Conservation (phyloP, 2,113 vertebrate genomes). For the Arvicanthis niloticus region DNA sequence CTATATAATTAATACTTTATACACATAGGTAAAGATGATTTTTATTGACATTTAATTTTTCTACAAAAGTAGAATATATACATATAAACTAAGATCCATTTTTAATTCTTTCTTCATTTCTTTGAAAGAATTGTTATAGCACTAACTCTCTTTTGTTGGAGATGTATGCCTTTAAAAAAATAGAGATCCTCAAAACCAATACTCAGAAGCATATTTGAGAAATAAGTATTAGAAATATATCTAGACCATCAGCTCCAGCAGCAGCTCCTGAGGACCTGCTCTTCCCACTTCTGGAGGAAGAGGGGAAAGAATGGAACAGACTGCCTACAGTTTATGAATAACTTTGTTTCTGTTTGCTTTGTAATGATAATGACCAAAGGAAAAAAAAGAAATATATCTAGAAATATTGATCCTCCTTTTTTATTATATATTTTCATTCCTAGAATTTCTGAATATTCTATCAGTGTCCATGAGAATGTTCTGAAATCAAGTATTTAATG, state of each 20-base stretch:
- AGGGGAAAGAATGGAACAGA: conserved; percentile 75
- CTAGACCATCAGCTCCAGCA: conserved; percentile 63
- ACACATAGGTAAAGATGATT: not conserved
- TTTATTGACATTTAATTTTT: conserved; percentile 15
- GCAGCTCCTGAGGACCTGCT: conserved; percentile 80
- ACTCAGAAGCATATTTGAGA: not conserved
- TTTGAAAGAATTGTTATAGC: conserved; percentile 9
- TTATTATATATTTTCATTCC: not conserved
- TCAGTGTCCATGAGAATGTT: not conserved
- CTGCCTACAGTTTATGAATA: conserved; percentile 86
- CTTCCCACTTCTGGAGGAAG: conserved; percentile 59
- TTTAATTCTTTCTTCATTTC: not conserved
- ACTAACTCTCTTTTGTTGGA: not conserved
- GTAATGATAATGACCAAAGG: conserved; percentile 93
- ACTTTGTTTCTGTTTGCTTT: conserved; percentile 88
- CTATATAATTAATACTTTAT: not conserved
- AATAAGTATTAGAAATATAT: not conserved
- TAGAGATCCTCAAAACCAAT: not conserved
- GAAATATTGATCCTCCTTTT: not conserved
- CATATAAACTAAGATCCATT: not conserved
- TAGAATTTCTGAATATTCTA: not conserved
- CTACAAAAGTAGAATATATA: not conserved
- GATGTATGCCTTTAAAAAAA: not conserved
- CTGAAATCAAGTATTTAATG: conserved; percentile 15
- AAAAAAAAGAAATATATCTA: no score